phyloP scores from a whole-genome alignment of 2,888 invertebrate species.

The Sympetrum striolatum region DNA sequence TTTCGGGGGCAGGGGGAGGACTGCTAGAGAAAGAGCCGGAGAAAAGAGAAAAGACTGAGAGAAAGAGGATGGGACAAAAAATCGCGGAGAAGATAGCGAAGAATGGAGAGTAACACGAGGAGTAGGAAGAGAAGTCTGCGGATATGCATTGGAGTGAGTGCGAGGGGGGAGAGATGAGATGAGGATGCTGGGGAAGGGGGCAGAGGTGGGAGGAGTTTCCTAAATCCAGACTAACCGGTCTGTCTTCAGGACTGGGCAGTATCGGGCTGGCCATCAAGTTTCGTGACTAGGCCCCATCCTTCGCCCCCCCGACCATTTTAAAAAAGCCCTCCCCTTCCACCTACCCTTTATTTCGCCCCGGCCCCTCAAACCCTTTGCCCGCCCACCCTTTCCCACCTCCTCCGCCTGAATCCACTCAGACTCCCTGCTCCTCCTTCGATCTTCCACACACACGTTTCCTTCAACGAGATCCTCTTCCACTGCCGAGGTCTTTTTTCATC shows the following conservation, averaged over 20 bases:
- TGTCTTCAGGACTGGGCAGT: slow-evolving; percentile 41
- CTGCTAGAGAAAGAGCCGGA: neutral
- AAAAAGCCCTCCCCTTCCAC: neutral
- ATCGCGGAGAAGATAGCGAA: neutral
- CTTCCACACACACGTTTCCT: neutral
- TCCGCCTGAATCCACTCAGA: neutral
- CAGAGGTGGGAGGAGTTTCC: slow-evolving; percentile 14
- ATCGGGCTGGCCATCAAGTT: slow-evolving; percentile 39
- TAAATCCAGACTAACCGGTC: slow-evolving; percentile 44
- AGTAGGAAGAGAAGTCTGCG: neutral
- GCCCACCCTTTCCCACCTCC: neutral
- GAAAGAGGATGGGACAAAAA: neutral
- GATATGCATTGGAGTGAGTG: neutral
- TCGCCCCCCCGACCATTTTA: neutral
- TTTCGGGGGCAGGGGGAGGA: neutral
- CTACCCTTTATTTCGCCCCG: neutral
- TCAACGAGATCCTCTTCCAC: neutral
- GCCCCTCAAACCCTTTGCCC: neutral
- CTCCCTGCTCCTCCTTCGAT: neutral
- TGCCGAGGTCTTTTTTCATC: neutral
- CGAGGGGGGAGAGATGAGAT: neutral
- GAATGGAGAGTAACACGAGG: neutral
- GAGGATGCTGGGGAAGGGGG: neutral
- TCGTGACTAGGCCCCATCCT: slow-evolving; percentile 36
- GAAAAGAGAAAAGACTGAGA: neutral